Evolutionary conservation across 2,797 vertebrate species (phyloP), one percentile per base, ranked within the genome.

Genomic region (Ispidina picta): DNA sequence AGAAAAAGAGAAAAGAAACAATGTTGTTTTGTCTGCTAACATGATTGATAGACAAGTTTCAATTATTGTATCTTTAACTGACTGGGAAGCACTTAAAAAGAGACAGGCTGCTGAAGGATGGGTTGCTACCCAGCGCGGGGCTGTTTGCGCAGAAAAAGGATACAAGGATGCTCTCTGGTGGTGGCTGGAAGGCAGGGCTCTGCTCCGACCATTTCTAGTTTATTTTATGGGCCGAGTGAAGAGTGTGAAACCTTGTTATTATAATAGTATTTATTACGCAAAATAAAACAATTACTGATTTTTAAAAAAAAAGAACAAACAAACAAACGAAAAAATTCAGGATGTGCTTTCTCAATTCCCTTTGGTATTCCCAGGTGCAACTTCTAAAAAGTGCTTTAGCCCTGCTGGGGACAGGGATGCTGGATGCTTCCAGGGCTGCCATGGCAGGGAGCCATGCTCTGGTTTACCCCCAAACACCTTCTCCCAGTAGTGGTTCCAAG

Each of bases 1-100:
- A 93, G 83, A 91, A 93, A 93, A 95, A 86, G 85, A 93, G 65
- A 91, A 90, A 92, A 95, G 81, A 91, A 95, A 93, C 86, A 95
- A 90, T 41, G 51, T 78, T 96, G 89, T 93, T 95, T 94, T 95
- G 91, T 96, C 92, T 96, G 92, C 88, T 95, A 96, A 94, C 89
- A 46, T 90, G 94, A 97, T 94, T 92, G 95, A 96, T 96, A 90
- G 92, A 94, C 95, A 96, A 83, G 86, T 96, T 96, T 83, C 93
- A 96, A 95, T 96, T 90, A 93, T 86, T 96, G 51, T 64, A 94
- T 92, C 89, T 96, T 81, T 82, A 60, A 81, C 88, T 94, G 91
- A 72, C 78, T 92, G 66, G 74, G 76, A 76, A 85, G 78, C 83
- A 68, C 81, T 91, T 77, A 52, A 80, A 84, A 73, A 91, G 75